These are phyloP conservation scores for Corythucha ciliata DNA, from an alignment of 2,888 invertebrate genomes.

Conservation along the genomic window DNA sequence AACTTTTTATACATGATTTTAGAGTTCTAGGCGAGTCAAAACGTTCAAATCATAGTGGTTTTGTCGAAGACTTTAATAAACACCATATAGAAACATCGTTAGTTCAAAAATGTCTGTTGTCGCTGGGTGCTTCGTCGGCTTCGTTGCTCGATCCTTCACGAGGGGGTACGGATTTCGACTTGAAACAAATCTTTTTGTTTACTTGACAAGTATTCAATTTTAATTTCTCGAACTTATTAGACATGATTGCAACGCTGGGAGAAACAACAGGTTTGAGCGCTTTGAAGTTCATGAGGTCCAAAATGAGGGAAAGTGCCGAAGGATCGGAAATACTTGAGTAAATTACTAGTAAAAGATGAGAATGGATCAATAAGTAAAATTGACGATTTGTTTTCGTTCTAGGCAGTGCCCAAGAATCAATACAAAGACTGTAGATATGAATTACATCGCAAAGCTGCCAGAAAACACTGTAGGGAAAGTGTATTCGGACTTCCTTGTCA, in stretches of 20 bases:
- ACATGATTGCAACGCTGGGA: slow-evolving; percentile 38
- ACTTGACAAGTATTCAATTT: neutral
- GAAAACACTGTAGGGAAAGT: slow-evolving; percentile 73
- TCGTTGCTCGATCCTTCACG: slow-evolving; percentile 70
- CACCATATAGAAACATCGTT: slow-evolving; percentile 55
- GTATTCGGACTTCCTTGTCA: slow-evolving; percentile 73
- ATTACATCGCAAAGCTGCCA: slow-evolving; percentile 60
- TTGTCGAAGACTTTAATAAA: slow-evolving; percentile 46
- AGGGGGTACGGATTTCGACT: slow-evolving; percentile 42
- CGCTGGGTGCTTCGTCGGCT: slow-evolving; percentile 77
- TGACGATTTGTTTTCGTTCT: slow-evolving; percentile 38
- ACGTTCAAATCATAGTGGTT: too few relatives aligned
- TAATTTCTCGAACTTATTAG: slow-evolving; percentile 25
- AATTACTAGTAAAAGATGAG: too few relatives aligned
- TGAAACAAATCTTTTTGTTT: too few relatives aligned
- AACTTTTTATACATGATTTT: too few relatives aligned
- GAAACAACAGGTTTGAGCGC: slow-evolving; percentile 44
- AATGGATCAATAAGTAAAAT: neutral
- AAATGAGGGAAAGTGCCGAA: slow-evolving; percentile 68
- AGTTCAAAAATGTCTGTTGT: slow-evolving; percentile 68
- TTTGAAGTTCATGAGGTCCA: slow-evolving; percentile 57
- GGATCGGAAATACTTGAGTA: slow-evolving; percentile 56
- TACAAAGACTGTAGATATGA: slow-evolving; percentile 66
- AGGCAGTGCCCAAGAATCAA: slow-evolving; percentile 77
- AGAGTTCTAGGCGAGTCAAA: too few relatives aligned